These are phyloP conservation scores for Pentamera pediparva DNA, from an alignment of 53 echinoderm and acorn worm genomes.

Conservation along the genomic window DNA sequence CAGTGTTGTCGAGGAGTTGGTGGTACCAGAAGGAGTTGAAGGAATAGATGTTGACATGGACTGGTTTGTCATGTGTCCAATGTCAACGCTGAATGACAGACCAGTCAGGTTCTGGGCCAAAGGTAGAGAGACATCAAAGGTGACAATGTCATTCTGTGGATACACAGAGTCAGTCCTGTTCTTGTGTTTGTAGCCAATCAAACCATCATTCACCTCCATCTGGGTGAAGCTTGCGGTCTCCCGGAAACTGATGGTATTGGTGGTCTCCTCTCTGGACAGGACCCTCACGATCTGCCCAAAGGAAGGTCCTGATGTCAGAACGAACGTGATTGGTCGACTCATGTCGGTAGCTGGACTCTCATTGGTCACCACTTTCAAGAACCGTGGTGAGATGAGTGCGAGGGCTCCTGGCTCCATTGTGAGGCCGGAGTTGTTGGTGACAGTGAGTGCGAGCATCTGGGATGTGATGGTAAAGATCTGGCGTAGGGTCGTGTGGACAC, in stretches of 20 bases:
- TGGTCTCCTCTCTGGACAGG: conserved; percentile 33
- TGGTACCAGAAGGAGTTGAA: conserved; percentile 28
- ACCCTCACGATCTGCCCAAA: conserved; percentile 72
- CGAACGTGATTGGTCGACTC: conserved; percentile 65
- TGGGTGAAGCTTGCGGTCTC: conserved; percentile 67
- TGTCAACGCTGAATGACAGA: conserved; percentile 49
- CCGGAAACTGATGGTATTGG: conserved; percentile 40
- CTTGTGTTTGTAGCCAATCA: conserved; percentile 68
- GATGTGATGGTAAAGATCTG: conserved; percentile 94
- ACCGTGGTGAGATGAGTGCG: conserved; percentile 61
- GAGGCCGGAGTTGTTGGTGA: conserved; percentile 56
- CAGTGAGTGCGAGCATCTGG: conserved; percentile 48
- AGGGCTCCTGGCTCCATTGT: conserved; percentile 49
- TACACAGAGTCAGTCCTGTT: not conserved
- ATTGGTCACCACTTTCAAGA: conserved; percentile 67
- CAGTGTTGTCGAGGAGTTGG: too few relatives aligned
- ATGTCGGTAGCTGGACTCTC: conserved; percentile 61
- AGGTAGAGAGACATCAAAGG: conserved; percentile 57
- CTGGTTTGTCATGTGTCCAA: conserved; percentile 37
- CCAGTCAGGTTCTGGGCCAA: conserved; percentile 72
- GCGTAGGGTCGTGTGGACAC: conserved; percentile 65
- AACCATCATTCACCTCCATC: conserved; percentile 49
- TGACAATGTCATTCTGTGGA: conserved; percentile 43
- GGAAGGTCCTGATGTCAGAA: conserved; percentile 40
- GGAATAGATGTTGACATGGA: too few relatives aligned